These are phyloP conservation scores for Microtus agrestis DNA, from an alignment of 2,797 vertebrate genomes.

Conservation along the genomic window DNA sequence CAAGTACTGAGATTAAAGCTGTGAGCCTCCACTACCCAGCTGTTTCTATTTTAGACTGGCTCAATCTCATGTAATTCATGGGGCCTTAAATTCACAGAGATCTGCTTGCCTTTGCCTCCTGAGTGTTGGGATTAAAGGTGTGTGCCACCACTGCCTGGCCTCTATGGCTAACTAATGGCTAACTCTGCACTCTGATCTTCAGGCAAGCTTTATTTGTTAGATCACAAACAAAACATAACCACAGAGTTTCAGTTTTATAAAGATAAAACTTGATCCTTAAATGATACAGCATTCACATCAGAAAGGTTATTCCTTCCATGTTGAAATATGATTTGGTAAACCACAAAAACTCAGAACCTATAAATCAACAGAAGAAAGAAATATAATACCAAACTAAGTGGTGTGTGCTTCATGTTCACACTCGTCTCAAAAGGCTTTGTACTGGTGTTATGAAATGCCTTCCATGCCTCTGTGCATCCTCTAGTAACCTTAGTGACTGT, in stretches of 20 bases:
- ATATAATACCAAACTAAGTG: background rate
- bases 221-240: no score
- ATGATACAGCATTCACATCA: background rate
- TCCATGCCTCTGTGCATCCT: background rate
- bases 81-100: no score
- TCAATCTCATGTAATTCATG: no score
- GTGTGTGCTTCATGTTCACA: background rate
- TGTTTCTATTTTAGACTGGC: no score
- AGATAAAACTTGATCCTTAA: background rate
- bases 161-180: no score
- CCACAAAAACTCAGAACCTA: background rate
- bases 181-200: no score
- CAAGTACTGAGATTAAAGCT: no score
- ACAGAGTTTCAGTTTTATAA: background rate
- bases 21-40: no score
- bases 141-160: no score
- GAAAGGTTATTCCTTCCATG: slow-evolving; percentile 20
- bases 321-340: background rate
- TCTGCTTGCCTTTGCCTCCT: no score
- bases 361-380: background rate
- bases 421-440: background rate
- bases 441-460: background rate
- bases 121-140: no score
- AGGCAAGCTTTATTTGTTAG: no score
- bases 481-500: background rate